Evolutionary conservation across 2,797 vertebrate genomes (phyloP), one percentile per base, ranked within the genome.

Genomic region (Oreortyx pictus): DNA sequence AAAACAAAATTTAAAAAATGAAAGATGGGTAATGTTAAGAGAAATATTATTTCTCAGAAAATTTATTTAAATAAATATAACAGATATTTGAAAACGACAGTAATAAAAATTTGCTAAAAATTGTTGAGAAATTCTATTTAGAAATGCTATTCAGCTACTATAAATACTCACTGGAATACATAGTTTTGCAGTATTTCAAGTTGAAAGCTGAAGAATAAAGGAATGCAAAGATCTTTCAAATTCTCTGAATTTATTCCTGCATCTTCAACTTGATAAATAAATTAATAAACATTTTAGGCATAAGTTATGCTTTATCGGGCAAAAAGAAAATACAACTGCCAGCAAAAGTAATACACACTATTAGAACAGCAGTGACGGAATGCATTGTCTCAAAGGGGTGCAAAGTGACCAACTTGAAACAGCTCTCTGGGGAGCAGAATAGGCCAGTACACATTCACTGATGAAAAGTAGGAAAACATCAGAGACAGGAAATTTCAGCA

Each of bases 131-230:
- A 66, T 67, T 62, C 16, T 78, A 29, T 52, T 29, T 76, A 68
- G 16, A 35, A 33, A 76, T 79, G 46, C 23, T 86, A 7, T 81
- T 89, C 56, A 89, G 35, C 22, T 50, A 33, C 46, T 64, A 60
- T 11, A 46, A 82, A 84, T 66, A 31, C 66, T 94, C 57, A 52
- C 7, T 66, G 44, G 31, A 88, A 88, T 56, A 44, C 7, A 47
- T 56, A 44, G 31, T 49, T 86, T 66, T 46, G 37, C 39, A 87
- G 67, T 84, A 84, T 54, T 89, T 93, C 66, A 75, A 84, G 33
- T 22, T 71, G 61, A 86, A 90, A 84, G 43, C 9, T 81, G 49
- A 89, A 87, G 82, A 86, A 87, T 35, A 94, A 94, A 92, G 22
- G 15, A 91, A 93, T 75, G 59, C 33, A 91, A 92, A 91, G 91